These are phyloP conservation scores for Marmota flaviventris DNA, from an alignment of 2,113 vertebrate species.

Conservation along the genomic window DNA sequence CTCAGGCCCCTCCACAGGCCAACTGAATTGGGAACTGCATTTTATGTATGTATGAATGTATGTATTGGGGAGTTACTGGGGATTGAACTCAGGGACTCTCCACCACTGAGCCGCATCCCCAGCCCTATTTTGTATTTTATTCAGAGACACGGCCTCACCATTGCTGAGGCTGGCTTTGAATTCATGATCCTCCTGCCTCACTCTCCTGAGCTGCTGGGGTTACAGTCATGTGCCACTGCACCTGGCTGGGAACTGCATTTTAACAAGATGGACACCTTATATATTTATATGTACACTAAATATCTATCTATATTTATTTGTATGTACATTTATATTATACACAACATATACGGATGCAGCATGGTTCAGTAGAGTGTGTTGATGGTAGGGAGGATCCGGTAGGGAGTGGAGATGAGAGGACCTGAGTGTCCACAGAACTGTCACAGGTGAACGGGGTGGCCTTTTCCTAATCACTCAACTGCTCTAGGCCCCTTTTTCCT, in stretches of 20 bases:
- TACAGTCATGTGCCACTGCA: too few relatives aligned
- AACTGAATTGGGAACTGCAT: not conserved
- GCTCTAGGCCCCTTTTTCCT: not conserved
- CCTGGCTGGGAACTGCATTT: not conserved
- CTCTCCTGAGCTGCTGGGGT: too few relatives aligned
- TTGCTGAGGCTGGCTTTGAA: too few relatives aligned
- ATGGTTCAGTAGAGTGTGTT: not conserved
- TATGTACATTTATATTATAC: too few relatives aligned
- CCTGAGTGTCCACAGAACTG: not conserved
- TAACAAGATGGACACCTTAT: not conserved
- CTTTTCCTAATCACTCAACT: not conserved
- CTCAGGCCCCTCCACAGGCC: not conserved
- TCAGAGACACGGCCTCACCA: too few relatives aligned
- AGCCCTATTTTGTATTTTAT: too few relatives aligned
- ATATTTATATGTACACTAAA: not conserved
- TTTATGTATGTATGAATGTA: too few relatives aligned
- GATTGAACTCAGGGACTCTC: too few relatives aligned
- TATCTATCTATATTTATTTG: not conserved
- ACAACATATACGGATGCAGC: not conserved
- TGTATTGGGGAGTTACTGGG: too few relatives aligned
- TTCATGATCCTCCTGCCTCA: too few relatives aligned
- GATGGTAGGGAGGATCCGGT: not conserved
- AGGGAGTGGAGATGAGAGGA: not conserved
- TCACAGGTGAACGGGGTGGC: not conserved
- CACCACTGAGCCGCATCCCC: too few relatives aligned